Evolutionary conservation across 2,797 vertebrate species (phyloP).

Genomic region (Anolis apletophallus): DNA sequence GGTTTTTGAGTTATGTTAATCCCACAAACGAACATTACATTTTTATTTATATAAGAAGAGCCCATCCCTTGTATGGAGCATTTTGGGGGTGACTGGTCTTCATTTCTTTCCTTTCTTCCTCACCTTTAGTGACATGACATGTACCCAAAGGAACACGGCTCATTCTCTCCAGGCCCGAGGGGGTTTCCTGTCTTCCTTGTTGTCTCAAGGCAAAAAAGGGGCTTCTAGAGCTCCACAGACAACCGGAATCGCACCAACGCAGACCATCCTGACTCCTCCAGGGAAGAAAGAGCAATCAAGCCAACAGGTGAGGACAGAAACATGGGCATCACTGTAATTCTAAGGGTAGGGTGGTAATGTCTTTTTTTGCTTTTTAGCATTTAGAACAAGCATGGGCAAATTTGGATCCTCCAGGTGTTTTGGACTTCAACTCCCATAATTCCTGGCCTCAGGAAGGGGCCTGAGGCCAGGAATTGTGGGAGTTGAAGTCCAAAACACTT

Average conservation of each 20-base stretch:
- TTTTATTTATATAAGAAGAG: no score
- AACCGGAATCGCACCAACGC: conserved; percentile 80
- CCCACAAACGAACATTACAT: no score
- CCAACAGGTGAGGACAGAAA: conserved; percentile 80
- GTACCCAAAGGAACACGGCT: conserved; percentile 84
- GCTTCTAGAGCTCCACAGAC: conserved; percentile 76
- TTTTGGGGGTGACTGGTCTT: neutral
- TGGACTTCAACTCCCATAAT: no score
- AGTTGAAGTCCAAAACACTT: no score
- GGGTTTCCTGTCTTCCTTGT: conserved; percentile 92
- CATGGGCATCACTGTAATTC: neutral
- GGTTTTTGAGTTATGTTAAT: no score
- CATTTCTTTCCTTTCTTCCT: neutral
- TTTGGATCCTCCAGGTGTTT: no score
- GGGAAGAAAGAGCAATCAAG: conserved; percentile 83
- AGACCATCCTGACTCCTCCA: conserved; percentile 67
- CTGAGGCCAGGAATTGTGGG: no score
- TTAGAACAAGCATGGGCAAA: no score
- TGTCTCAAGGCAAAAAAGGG: conserved; percentile 88
- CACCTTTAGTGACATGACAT: conserved; percentile 88
- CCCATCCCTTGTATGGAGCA: neutral
- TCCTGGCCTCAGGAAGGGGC: no score
- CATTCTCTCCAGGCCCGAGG: conserved; percentile 84
- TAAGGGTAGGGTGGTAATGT: neutral
- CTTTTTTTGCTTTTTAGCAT: neutral